phyloP scores from a whole-genome alignment of 2,888 invertebrate genomes.

The Pyrrhosoma nymphula region DNA sequence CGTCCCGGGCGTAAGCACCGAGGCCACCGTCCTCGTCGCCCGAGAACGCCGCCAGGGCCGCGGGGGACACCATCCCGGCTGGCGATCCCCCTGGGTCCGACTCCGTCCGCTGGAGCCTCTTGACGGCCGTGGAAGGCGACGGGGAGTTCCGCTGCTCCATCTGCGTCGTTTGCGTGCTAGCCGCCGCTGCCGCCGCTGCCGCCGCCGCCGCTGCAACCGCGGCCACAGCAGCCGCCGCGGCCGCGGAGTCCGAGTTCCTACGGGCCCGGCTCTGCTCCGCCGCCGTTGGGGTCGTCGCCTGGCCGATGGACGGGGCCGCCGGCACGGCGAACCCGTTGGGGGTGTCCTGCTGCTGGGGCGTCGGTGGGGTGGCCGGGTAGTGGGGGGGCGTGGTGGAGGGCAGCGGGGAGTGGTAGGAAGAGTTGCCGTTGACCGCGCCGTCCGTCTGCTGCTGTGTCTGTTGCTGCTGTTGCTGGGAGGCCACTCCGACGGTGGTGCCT shows the following conservation, averaged over 20 bases:
- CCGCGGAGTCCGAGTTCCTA: slow-evolving; percentile 82
- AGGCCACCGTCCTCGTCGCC: slow-evolving; percentile 80
- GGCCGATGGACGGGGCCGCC: slow-evolving; percentile 57
- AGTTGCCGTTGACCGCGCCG: slow-evolving; percentile 74
- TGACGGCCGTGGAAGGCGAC: slow-evolving; percentile 74
- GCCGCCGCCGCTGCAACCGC: slow-evolving; percentile 75
- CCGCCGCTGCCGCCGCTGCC: slow-evolving; percentile 79
- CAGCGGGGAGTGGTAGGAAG: slow-evolving; percentile 57
- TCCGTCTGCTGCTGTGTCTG: slow-evolving; percentile 74
- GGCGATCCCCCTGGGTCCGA: slow-evolving; percentile 73
- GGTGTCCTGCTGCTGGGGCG: slow-evolving; percentile 42
- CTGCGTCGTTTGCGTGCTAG: slow-evolving; percentile 76
- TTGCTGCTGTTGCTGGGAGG: slow-evolving; percentile 71
- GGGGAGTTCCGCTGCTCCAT: slow-evolving; percentile 70
- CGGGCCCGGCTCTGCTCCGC: slow-evolving; percentile 75
- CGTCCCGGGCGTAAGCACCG: slow-evolving; percentile 79
- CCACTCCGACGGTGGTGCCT: slow-evolving; percentile 80
- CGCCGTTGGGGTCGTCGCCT: slow-evolving; percentile 34
- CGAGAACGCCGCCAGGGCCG: slow-evolving; percentile 78
- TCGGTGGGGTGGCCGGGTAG: slow-evolving; percentile 77
- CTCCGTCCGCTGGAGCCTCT: slow-evolving; percentile 73
- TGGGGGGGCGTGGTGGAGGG: slow-evolving; percentile 75
- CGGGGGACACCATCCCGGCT: slow-evolving; percentile 81
- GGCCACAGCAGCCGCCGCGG: slow-evolving; percentile 78
- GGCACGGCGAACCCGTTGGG: slow-evolving; percentile 64